Evolutionary conservation across 1,140 invertebrate genomes (phyloP).

Genomic region (Babylonia areolata): DNA sequence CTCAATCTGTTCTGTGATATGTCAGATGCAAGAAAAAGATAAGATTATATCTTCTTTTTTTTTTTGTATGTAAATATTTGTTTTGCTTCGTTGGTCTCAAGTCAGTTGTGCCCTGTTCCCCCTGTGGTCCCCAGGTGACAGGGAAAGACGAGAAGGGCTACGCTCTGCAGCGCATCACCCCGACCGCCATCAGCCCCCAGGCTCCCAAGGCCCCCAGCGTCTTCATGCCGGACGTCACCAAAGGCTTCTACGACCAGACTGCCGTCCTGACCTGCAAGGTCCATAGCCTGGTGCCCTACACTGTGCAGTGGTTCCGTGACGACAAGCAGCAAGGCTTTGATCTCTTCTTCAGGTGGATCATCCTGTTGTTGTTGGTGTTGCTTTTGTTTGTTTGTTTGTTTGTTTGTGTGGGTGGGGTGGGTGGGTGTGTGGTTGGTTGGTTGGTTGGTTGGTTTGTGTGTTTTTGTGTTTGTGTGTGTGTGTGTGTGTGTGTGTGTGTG

Average conservation of each 20-base stretch:
- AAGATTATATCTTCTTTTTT: no score
- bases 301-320: constrained; percentile 78
- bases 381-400: neutral
- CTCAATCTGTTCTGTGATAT: no score
- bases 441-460: neutral
- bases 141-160: constrained; percentile 70
- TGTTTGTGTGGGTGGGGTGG: constrained; percentile 13
- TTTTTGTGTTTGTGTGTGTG: constrained; percentile 10
- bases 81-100: no score
- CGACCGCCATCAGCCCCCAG: constrained; percentile 69
- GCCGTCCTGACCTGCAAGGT: constrained; percentile 77
- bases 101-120: no score
- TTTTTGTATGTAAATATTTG: no score
- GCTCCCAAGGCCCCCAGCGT: constrained; percentile 66
- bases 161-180: constrained; percentile 67
- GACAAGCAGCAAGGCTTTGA: constrained; percentile 64
- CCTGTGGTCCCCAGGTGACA: no score
- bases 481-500: constrained; percentile 25
- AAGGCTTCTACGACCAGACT: constrained; percentile 64
- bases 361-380: neutral
- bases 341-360: constrained; percentile 59
- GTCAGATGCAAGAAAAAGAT: no score
- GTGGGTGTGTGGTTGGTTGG: constrained; percentile 21
- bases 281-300: constrained; percentile 78
- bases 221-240: constrained; percentile 69